Evolutionary conservation across 1,140 invertebrate genomes (phyloP), one percentile per base, ranked within the genome.

Genomic region (Solenopsis fugax): DNA sequence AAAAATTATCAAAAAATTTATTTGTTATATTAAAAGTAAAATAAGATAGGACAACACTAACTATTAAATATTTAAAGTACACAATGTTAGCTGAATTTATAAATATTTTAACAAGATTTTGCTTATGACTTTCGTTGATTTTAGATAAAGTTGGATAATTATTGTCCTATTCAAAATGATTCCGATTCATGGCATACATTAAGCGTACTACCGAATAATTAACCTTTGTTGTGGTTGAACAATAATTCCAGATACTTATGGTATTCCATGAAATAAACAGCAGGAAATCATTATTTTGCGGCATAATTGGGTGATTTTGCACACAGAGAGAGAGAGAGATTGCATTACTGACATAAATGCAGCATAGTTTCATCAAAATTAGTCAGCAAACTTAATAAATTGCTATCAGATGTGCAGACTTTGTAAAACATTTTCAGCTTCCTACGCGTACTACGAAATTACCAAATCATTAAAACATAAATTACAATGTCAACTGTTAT

Each of bases 181-280:
- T 75, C 24, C 69, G n/a, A 84, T 84, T 84, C 69, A 73, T 75
- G 24, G 41, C 13, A 81, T 41, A 54, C n/a, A 75, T 84, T 84
- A 84, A 84, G 24, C 24, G 13, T n/a, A 2, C 13, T 37, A 48
- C 69, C n/a, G 7, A 60, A 84, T 84, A 75, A 73, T 84, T 84
- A 75, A 84, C 18, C 69, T 75, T 75, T 84, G 56, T 84, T 82
- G 21, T 60, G 69, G 41, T 16, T 50, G 9, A 50, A 60, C n/a
- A 84, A 84, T 84, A 10, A 60, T 75, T 41, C 3, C 24, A 48
- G 45, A 37, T 84, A 84, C 54, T 84, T 84, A 60, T 50, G 18
- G 41, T 84, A 84, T 84, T 75, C 5, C 24, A 82, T 72, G 24
- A 60, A 82, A 82, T 84, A 75, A 75, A 84, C 13, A 50, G 7